Conservation (phyloP, 2,113 vertebrate genomes). For the Passer domesticus region DNA sequence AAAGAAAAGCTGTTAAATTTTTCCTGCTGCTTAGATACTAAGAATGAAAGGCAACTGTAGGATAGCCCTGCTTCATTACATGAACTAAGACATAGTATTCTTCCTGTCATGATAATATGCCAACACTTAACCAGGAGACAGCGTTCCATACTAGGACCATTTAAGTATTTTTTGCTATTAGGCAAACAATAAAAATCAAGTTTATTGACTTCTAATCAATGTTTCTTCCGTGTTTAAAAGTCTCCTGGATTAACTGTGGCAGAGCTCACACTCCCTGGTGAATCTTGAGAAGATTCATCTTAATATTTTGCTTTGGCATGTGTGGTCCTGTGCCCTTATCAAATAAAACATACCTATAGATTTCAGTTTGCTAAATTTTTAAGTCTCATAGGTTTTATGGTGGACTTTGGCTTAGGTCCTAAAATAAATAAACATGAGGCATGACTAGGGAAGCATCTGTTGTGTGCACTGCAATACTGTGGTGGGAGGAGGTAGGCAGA, state of each 20-base stretch:
- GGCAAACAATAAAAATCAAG: background rate
- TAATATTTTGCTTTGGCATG: background rate
- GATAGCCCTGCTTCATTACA: background rate
- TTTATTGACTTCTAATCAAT: background rate
- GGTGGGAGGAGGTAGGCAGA: background rate
- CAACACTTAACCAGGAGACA: background rate
- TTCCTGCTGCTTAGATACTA: background rate
- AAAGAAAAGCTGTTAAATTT: background rate
- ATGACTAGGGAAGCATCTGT: slow-evolving; percentile 2
- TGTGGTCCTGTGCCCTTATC: background rate
- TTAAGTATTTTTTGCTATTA: background rate
- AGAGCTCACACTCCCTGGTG: background rate
- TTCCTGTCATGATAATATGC: background rate
- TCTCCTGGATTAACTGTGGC: background rate
- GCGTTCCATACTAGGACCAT: rapidly evolving
- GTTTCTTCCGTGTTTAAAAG: background rate
- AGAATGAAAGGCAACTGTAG: background rate
- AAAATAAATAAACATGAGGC: background rate
- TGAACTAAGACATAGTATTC: background rate
- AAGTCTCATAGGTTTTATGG: background rate
- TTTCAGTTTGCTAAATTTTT: background rate
- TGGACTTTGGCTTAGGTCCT: background rate
- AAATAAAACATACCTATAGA: background rate
- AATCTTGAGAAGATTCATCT: background rate
- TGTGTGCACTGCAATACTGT: background rate